Evolutionary conservation across 2,797 vertebrate genomes (phyloP), one percentile per base, ranked within the genome.

Genomic region (Sebastes melanostomus): DNA sequence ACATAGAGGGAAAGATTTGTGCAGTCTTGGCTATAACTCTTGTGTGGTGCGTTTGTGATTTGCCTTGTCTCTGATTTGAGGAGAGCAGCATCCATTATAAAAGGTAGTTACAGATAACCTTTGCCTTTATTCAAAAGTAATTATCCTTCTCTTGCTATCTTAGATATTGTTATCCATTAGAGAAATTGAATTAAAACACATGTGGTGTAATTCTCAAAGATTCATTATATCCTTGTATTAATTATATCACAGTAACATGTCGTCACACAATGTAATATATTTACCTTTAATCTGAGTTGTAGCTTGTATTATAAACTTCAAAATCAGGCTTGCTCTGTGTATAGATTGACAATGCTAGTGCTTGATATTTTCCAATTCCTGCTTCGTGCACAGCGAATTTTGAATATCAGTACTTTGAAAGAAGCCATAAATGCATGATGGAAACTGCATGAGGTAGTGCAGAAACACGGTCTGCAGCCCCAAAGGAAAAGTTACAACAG

Each of bases 401-500:
- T 66, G 8, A 62, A 32, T 38, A 20, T 66, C 32, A 42, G 42
- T 55, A 14, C 27, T 66, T 58, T 61, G 16, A 24, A 59, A 34
- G 32, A 77, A 82, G 30, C 20, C 6, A 38, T 61, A 58, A 77
- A 80, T 77, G 54, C 34, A 59, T 77, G 29, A 56, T 50, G 25
- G 69, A 60, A 80, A 34, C 54, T 46, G 65, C 62, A 70, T 75
- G 69, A 72, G 30, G 56, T 27, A 9, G 11, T 25, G 61, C 14
- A 79, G 72, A 68, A 77, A 83, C 38, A 73, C 4, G 4, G n/a
- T 65, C 27, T 66, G 36, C 32, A 58, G 55, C 50, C 66, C 61
- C 73, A 70, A 65, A 88, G 54, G 82, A 80, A 80, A 78, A 12
- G 72, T 84, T 79, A 70, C 68, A 70, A 63, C 29, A 75, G 80